Evolutionary conservation across 2,888 invertebrate species (phyloP).

Genomic region (Eledone cirrhosa): DNA sequence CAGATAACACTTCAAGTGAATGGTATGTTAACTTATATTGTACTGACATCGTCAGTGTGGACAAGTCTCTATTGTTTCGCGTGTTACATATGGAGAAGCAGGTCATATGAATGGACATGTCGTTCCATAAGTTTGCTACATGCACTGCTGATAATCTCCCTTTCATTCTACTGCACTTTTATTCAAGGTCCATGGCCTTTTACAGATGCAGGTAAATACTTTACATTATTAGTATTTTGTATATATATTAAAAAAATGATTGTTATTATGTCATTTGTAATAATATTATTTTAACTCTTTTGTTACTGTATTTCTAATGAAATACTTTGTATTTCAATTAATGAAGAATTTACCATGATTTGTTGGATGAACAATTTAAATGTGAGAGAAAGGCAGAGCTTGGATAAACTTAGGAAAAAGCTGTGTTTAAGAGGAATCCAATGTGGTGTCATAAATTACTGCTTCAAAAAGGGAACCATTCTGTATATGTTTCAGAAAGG

Average conservation of each 20-base stretch:
- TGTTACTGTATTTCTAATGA: too few relatives aligned
- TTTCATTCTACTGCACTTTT: slow-evolving; percentile 53
- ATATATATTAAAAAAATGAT: too few relatives aligned
- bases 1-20: too few relatives aligned
- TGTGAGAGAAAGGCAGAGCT: neutral
- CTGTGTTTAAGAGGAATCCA: too few relatives aligned
- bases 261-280: too few relatives aligned
- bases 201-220: slow-evolving; percentile 56
- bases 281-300: too few relatives aligned
- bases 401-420: too few relatives aligned
- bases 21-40: neutral
- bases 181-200: slow-evolving; percentile 63
- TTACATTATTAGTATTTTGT: neutral
- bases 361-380: too few relatives aligned
- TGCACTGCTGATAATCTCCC: slow-evolving; percentile 47
- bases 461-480: too few relatives aligned
- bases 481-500: too few relatives aligned
- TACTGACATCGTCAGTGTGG: slow-evolving; percentile 44
- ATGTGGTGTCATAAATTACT: neutral
- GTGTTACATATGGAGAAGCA: slow-evolving; percentile 44
- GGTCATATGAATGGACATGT: slow-evolving; percentile 61
- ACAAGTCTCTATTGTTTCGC: slow-evolving; percentile 52
- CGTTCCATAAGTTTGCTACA: slow-evolving; percentile 58
- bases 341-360: too few relatives aligned
- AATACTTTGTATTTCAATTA: too few relatives aligned